Evolutionary conservation across 37 sponge, comb jelly and placozoan species (phyloP), one percentile per base, ranked within the genome.

Genomic region (Beroe ovata): DNA sequence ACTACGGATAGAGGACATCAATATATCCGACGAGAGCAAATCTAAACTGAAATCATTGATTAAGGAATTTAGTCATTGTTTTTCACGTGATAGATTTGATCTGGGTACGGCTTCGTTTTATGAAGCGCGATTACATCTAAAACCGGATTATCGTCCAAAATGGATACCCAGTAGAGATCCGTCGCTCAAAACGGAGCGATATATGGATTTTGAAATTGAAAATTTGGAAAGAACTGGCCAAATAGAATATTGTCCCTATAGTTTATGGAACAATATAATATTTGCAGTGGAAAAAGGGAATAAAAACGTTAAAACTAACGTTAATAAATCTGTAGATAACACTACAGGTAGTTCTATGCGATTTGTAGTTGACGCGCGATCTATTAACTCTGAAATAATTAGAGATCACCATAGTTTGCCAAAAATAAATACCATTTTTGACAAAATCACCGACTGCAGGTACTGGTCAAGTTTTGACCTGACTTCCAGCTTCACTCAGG

Each of bases 61-160:
- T 21, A 77, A 11, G 47, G 84, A 77, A 42, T 77, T 42, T 77
- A 42, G 54, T 77, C 84, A 77, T 40, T 77, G 84, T 40, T 77
- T 77, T 23, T 77, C 84, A 11, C 35, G 84, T 36, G 54, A 77
- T 35, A 77, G 33, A 23, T 41, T 41, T 40, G 84, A 77, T 40
- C 54, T 77, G 28, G 84, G 84, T 19, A 21, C n/a, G 1, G 84
- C 84, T 42, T 42, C 54, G 8, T 77, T 77, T 35, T 77, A 77
- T 36, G 84, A 77, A 41, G 84, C 84, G 4, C n/a, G 84, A 22
- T 35, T 77, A 21, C 21, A 8, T 22, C 84, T 77, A 33, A 77
- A 77, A 77, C 35, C 8, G 4, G 84, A 77, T 35, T 38, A n/a
- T 38, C 19, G n/a, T 39, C 54, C 84, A 2, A 77, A 77, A 25